Percentiles rank a stretch among this genome's conserved stretches.
Conservation (phyloP, 2,888 invertebrate genomes). For the Tetragonisca angustula region DNA sequence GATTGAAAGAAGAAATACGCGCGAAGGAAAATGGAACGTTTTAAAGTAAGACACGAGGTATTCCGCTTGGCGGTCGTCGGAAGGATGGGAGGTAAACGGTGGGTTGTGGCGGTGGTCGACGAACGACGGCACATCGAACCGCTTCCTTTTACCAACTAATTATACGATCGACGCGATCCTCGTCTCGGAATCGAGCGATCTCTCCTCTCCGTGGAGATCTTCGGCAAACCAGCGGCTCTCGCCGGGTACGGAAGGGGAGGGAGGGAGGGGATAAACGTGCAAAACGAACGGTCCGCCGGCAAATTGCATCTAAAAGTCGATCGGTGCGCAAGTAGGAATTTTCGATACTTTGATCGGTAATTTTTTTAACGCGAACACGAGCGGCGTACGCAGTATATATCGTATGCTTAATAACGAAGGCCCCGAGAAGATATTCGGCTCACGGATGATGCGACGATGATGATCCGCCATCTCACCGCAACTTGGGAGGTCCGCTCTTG, state of each 20-base stretch:
- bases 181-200: constrained; percentile 39
- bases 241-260: too few relatives aligned
- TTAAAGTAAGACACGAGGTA: neutral
- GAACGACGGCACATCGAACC: neutral
- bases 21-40: neutral
- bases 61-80: neutral
- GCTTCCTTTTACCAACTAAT: constrained; percentile 48
- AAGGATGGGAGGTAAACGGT: neutral
- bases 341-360: constrained; percentile 60
- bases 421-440: constrained; percentile 77
- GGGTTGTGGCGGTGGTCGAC: neutral
- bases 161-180: constrained; percentile 51
- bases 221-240: too few relatives aligned
- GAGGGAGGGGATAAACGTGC: constrained; percentile 25
- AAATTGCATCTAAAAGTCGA: constrained; percentile 57
- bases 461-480: constrained; percentile 84
- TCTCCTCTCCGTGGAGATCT: neutral
- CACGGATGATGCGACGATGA: constrained; percentile 83
- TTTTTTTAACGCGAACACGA: constrained; percentile 59
- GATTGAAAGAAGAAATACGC: neutral
- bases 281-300: constrained; percentile 32
- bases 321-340: constrained; percentile 57
- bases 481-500: constrained; percentile 84
- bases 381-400: constrained; percentile 44
- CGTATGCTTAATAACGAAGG: constrained; percentile 65